Evolutionary conservation across 2,888 invertebrate genomes (phyloP).

Genomic region (Melanchra persicariae): DNA sequence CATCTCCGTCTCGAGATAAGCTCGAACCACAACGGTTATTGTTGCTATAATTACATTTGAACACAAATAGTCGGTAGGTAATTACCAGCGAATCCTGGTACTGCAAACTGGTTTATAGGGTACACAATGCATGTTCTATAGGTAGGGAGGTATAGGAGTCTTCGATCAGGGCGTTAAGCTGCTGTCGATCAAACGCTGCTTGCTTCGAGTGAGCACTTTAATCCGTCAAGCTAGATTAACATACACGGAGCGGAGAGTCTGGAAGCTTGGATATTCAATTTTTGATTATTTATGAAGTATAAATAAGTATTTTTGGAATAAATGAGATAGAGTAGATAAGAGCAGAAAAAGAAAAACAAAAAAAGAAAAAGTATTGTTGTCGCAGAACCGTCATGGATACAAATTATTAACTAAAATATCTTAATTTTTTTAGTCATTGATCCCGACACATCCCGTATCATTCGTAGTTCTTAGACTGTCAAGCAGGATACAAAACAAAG

Average conservation of each 20-base stretch:
- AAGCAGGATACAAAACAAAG: too few relatives aligned
- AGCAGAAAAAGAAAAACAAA: too few relatives aligned
- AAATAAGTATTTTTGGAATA: not conserved
- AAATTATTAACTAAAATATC: too few relatives aligned
- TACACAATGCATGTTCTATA: not conserved
- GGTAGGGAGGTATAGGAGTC: too few relatives aligned
- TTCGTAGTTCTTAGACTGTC: too few relatives aligned
- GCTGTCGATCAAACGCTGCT: conserved; percentile 12
- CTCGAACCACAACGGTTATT: not conserved
- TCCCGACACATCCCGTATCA: too few relatives aligned
- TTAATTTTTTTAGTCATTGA: too few relatives aligned
- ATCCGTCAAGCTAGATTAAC: conserved; percentile 1
- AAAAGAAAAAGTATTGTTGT: too few relatives aligned
- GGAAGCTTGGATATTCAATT: not conserved
- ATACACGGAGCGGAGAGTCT: not conserved
- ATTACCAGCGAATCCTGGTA: not conserved
- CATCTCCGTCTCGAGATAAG: not conserved
- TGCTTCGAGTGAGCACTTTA: conserved; percentile 13
- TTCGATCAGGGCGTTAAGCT: not conserved
- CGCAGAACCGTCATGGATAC: too few relatives aligned
- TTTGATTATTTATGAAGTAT: not conserved
- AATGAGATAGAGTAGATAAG: too few relatives aligned
- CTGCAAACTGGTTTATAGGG: not conserved
- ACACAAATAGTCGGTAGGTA: not conserved
- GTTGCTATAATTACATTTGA: not conserved